Conservation (phyloP, 2,797 vertebrate genomes). For the Halcyon smyrnensis region DNA sequence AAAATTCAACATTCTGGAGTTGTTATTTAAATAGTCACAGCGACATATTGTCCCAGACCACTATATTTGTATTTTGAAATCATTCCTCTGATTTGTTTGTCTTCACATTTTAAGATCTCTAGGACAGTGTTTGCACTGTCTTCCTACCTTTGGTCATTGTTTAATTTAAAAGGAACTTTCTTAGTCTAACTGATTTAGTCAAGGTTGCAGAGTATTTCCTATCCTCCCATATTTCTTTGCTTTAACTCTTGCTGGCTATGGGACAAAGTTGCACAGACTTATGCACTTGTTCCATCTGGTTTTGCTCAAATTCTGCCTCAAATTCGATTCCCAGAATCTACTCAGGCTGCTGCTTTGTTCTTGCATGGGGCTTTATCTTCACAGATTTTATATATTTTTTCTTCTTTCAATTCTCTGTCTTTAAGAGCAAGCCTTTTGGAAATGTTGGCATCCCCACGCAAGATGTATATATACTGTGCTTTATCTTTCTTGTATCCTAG, state of each 20-base stretch:
- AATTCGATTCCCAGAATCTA: constrained; percentile 34
- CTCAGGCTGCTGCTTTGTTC: constrained; percentile 47
- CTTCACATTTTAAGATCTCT: constrained; percentile 1
- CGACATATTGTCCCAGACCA: not conserved
- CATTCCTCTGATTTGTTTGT: not conserved
- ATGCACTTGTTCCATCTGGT: constrained; percentile 48
- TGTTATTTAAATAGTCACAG: constrained; percentile 12
- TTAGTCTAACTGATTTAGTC: not conserved
- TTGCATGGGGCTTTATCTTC: not conserved
- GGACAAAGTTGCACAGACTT: constrained; percentile 17
- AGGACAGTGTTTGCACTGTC: not conserved
- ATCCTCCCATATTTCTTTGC: constrained; percentile 7
- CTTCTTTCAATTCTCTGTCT: not conserved
- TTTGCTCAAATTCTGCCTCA: constrained; percentile 62
- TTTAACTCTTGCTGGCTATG: constrained; percentile 12
- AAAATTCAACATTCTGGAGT: not conserved
- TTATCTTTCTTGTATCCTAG: constrained; percentile 23
- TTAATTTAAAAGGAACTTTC: not conserved
- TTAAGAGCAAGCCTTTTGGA: not conserved
- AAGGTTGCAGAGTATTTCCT: not conserved
- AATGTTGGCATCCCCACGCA: not conserved
- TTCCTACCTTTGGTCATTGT: not conserved
- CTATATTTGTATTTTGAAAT: constrained; percentile 16
- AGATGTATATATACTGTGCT: not conserved
- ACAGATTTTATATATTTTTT: not conserved